Evolutionary conservation across 35 echinoderm and acorn worm genomes (phyloP), one percentile per base, ranked within the genome.

Genomic region (Holothuria glaberrima): DNA sequence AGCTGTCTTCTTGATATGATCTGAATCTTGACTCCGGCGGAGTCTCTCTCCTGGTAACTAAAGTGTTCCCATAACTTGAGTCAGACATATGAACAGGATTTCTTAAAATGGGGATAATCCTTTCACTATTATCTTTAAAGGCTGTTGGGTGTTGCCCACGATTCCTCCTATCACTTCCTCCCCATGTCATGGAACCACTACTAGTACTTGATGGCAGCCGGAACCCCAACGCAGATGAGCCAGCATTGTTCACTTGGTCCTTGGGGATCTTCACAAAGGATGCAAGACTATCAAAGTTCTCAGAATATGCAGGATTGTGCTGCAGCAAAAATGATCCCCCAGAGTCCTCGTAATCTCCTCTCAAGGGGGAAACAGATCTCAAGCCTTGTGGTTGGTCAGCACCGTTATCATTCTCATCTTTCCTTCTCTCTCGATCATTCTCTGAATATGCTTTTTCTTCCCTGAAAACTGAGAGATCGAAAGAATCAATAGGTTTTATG

Each of bases 281-380:
- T 22, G 13, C 44, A 22, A 25, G 6, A 26, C 21, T 45, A 26
- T 84, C 80, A 26, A 13, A 84, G 10, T n/a, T 16, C 22, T 84
- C 80, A 3, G 58, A 29, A 38, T 61, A 84, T 9, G 80, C 80
- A 61, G 52, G 33, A 62, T 84, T 84, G 57, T 84, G 80, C 22
- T 61, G 59, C 80, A 84, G 16, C 57, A 61, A 12, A 33, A 84
- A 84, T 4, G 29, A 21, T 9, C 30, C 80, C 31, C 80, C 80
- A 17, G 18, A 30, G 29, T 59, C 80, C 20, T 59, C 80, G 14
- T 84, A 59, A n/a, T 59, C 25, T 2, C 59, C 80, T 27, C 33
- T 19, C 30, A 84, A 36, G 20, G 80, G 58, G 9, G 59, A 84
- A 61, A 30, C 13, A 2, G 80, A 84, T 32, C 56, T 84, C 12